A percentile compares a stretch with the other conserved stretches of the same genome.
These are phyloP conservation scores for Serranus cabrilla DNA, from an alignment of 2,797 vertebrate genomes.

Conservation along the genomic window DNA sequence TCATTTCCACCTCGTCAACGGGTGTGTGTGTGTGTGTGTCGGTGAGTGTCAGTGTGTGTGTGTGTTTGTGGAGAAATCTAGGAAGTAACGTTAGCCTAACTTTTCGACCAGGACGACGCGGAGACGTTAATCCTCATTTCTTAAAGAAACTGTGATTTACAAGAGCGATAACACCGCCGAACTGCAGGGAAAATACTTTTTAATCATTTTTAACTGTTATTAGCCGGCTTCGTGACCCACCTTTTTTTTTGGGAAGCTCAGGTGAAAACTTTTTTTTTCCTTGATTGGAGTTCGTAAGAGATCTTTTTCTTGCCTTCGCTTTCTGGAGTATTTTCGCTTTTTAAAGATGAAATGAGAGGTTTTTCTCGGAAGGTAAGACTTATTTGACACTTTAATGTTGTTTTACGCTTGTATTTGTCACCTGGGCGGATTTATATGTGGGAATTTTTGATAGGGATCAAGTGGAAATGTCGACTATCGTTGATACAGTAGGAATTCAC, in stretches of 20 bases:
- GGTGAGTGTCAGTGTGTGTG: background rate
- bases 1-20: conserved; percentile 29
- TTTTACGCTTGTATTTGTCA: conserved; percentile 18
- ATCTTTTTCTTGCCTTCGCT: background rate
- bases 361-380: conserved; percentile 56
- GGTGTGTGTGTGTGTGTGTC: background rate
- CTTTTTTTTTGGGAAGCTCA: conserved; percentile 37
- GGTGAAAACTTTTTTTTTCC: conserved; percentile 31
- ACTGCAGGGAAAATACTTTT: background rate
- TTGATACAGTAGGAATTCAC: no score
- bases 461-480: no score
- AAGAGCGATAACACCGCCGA: background rate
- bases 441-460: no score
- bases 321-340: background rate
- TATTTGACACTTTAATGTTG: background rate
- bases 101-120: conserved; percentile 42
- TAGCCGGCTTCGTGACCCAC: background rate
- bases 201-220: accelerated
- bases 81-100: conserved; percentile 71
- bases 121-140: conserved; percentile 21
- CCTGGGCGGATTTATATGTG: background rate
- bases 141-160: conserved; percentile 9
- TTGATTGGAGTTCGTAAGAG: conserved; percentile 20
- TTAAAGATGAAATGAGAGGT: conserved; percentile 41
- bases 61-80: conserved; percentile 61